These are phyloP conservation scores for Hydriomena furcata DNA, from an alignment of 2,888 invertebrate species.

Conservation along the genomic window DNA sequence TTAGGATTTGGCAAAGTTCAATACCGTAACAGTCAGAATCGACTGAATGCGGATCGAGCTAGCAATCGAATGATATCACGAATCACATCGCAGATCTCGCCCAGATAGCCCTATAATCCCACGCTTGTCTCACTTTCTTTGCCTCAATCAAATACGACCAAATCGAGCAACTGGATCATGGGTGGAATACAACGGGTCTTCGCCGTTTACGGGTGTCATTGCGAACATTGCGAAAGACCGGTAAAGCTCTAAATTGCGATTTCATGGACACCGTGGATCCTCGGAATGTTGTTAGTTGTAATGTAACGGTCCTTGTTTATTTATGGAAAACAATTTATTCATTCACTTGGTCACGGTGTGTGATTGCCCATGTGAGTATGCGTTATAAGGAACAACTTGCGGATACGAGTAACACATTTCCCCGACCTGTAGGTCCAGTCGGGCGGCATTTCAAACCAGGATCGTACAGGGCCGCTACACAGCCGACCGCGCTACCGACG, in stretches of 20 bases:
- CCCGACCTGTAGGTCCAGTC: conserved; percentile 54
- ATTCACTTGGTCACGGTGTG: conserved; percentile 29
- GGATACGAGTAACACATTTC: conserved; percentile 61
- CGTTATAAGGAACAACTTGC: conserved; percentile 49
- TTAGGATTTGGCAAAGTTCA: conserved; percentile 37
- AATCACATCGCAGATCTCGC: conserved; percentile 44
- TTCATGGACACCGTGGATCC: conserved; percentile 34
- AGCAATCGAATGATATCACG: conserved; percentile 41
- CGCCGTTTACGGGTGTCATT: conserved; percentile 41
- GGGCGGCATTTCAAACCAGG: conserved; percentile 58
- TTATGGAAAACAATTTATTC: conserved; percentile 32
- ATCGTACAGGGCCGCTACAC: conserved; percentile 35
- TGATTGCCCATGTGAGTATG: conserved; percentile 25
- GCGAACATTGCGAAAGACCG: conserved; percentile 37
- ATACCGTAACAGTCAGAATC: conserved; percentile 31
- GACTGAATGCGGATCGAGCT: conserved; percentile 38
- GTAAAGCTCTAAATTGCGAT: conserved; percentile 37
- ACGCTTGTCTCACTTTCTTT: conserved; percentile 66
- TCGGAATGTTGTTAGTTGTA: conserved; percentile 32
- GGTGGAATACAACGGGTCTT: conserved; percentile 59
- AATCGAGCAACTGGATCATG: conserved; percentile 59
- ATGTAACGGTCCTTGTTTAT: conserved; percentile 41
- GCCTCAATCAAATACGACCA: conserved; percentile 49
- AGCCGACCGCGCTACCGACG: conserved; percentile 27
- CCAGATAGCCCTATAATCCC: conserved; percentile 62